Evolutionary conservation across 2,888 invertebrate species (phyloP).

Genomic region (Clepsis dumicolana): DNA sequence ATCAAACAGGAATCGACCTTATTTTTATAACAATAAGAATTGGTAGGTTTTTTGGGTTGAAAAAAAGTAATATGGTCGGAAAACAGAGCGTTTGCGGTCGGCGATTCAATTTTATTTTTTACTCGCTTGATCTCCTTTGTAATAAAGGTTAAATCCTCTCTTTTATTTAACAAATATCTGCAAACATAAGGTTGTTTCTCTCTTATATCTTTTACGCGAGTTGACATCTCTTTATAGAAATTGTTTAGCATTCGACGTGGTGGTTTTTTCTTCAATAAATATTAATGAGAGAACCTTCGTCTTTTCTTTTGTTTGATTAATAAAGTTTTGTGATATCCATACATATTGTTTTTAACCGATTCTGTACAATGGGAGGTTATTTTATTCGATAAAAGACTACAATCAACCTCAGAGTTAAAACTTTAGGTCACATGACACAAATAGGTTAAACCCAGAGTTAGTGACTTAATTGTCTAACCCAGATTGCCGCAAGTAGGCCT

Average conservation of each 20-base stretch:
- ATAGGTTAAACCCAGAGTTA: no score
- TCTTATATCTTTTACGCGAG: constrained; percentile 57
- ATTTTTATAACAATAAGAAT: constrained; percentile 36
- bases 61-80: constrained; percentile 44
- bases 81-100: constrained; percentile 47
- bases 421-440: no score
- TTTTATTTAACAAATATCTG: neutral
- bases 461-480: no score
- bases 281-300: constrained; percentile 61
- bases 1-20: constrained; percentile 43
- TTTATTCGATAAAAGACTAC: no score
- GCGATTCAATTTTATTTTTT: constrained; percentile 46
- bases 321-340: constrained; percentile 62
- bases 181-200: constrained; percentile 36
- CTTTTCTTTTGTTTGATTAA: constrained; percentile 70
- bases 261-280: constrained; percentile 68
- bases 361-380: constrained; percentile 5
- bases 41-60: neutral
- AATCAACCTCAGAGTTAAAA: no score
- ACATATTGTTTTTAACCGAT: constrained; percentile 5
- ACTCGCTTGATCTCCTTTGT: constrained; percentile 29
- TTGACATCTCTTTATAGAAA: constrained; percentile 63
- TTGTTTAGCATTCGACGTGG: constrained; percentile 66
- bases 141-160: constrained; percentile 33
- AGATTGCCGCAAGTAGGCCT: no score